Base-by-base conservation (phyloP, 2,797 vertebrate species). In the Bucorvus abyssinicus region DNA sequence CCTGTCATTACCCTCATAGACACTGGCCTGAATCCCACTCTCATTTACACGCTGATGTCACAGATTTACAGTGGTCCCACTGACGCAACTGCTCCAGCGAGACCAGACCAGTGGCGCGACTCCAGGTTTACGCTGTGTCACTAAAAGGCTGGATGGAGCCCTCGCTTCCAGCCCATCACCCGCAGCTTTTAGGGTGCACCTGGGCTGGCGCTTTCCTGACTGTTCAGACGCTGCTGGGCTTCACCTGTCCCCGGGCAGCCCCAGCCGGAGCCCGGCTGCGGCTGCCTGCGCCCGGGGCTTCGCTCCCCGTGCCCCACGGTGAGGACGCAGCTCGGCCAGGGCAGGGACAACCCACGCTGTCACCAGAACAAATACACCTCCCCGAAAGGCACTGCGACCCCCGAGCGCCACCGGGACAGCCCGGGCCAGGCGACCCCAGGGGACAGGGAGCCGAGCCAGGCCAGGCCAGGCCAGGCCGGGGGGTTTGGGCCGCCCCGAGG, bases 51-150 rank as follows among this genome's bases (percentile, higher is more conserved):
- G 9, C 61, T 30, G 71, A 65, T 83, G 68, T 69, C 59, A 74
- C 1, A 4, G 57, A 53, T 57, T 53, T 16, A 30, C 60, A 20
- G 53, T 8, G 80, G 73, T 49, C 82, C 84, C 79, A 14, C 71
- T 49, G 83, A 80, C 44, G 32, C 77, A 80, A 26, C 7, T 3
- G 73, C 73, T 83, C 71, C n/a, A 8, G 49, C 5, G 3, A 40
- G 38, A 40, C 38, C 38, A 83, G 67, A 27, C 27, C 65, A 26
- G 89, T 9, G 84, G 75, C 13, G 9, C 5, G n/a, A 64, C 85
- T 94, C 76, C 86, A 49, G 86, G 45, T 95, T 91, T 85, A 19
- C 84, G 68, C 90, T 85, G 90, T 90, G 95, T 94, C 94, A 95
- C 94, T 2, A 47, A n/a, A 34, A 53, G 91, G 70, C 60, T 38